A percentile compares a stretch with the other conserved stretches of the same genome.
Evolutionary conservation across 2,888 invertebrate genomes (phyloP).

Genomic region (Cephus sareptanus): DNA sequence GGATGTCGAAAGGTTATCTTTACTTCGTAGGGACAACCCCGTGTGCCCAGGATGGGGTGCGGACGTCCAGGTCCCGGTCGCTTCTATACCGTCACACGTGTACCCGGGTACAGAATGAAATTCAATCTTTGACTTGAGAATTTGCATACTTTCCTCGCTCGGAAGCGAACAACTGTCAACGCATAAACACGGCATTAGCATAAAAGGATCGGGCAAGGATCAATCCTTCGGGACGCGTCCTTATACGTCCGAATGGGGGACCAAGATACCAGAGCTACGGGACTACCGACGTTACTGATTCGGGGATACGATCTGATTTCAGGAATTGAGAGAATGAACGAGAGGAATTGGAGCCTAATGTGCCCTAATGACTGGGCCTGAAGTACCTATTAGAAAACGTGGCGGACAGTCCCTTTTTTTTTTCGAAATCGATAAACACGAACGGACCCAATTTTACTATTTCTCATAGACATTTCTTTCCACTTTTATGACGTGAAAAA

Average conservation of each 20-base stretch:
- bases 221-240: conserved; percentile 21
- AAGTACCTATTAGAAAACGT: background rate
- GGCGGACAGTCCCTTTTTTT: background rate
- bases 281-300: background rate
- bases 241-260: background rate
- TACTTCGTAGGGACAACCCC: conserved; percentile 22
- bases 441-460: background rate
- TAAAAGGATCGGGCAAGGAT: conserved; percentile 49
- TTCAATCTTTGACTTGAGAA: conserved; percentile 58
- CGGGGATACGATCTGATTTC: background rate
- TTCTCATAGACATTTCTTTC: background rate
- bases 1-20: conserved; percentile 53
- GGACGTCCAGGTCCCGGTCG: background rate
- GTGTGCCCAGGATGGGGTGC: background rate
- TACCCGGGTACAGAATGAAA: conserved; percentile 47
- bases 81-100: conserved; percentile 1
- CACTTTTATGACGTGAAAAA: background rate
- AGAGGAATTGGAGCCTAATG: background rate
- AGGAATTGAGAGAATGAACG: background rate
- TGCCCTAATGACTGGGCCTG: background rate
- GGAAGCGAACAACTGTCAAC: conserved; percentile 61
- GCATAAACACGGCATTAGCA: conserved; percentile 60
- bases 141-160: conserved; percentile 58
- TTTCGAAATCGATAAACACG: background rate
- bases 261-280: background rate